phyloP scores from a whole-genome alignment of 2,113 vertebrate genomes.

The Tauraco erythrolophus region DNA sequence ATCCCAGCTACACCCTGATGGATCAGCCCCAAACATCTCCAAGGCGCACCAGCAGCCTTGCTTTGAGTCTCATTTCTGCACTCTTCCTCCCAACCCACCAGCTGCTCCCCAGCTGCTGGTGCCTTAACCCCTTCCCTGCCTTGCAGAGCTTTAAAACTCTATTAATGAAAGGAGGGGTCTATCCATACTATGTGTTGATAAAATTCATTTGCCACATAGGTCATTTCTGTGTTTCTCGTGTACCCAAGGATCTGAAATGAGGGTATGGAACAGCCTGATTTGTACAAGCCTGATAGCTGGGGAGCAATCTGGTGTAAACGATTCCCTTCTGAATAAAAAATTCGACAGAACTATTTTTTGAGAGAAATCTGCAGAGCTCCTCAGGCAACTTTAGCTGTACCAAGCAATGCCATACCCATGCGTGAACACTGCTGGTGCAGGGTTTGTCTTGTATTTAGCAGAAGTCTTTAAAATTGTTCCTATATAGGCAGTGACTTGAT shows the following conservation, averaged over 20 bases:
- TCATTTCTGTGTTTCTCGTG: neutral
- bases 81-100: neutral
- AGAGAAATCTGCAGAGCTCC: neutral
- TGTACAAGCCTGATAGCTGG: neutral
- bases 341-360: neutral
- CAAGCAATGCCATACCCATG: neutral
- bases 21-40: neutral
- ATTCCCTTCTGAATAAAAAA: neutral
- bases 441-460: neutral
- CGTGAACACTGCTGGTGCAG: neutral
- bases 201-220: neutral
- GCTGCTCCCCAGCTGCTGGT: neutral
- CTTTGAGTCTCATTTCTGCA: neutral
- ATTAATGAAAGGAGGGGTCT: rapidly evolving
- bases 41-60: neutral
- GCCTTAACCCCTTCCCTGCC: neutral
- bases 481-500: neutral
- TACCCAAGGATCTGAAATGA: neutral
- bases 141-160: neutral
- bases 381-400: neutral
- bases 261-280: neutral
- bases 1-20: neutral
- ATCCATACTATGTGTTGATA: neutral
- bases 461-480: neutral
- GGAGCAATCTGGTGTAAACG: neutral